A percentile compares a stretch with the other conserved stretches of the same genome.
Evolutionary conservation across 2,888 invertebrate species (phyloP).

Genomic region (Brenthis hecate): DNA sequence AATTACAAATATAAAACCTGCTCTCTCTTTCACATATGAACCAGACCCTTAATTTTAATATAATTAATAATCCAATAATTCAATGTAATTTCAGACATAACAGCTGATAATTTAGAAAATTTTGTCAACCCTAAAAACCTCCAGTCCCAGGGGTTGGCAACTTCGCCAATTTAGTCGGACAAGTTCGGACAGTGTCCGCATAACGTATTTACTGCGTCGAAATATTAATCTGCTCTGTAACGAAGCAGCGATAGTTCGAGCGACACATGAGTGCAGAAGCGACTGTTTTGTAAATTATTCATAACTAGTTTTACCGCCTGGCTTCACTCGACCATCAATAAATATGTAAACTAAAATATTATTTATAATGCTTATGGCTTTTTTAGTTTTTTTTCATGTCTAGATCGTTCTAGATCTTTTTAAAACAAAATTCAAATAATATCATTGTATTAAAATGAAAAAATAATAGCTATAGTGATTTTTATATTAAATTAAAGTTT

Average conservation of each 20-base stretch:
- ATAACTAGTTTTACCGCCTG: not conserved
- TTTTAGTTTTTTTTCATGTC: no score
- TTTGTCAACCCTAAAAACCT: conserved; percentile 38
- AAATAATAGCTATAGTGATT: no score
- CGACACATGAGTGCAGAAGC: conserved; percentile 52
- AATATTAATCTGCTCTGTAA: conserved; percentile 78
- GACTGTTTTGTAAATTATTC: conserved; percentile 34
- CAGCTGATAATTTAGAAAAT: conserved; percentile 2
- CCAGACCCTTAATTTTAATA: no score
- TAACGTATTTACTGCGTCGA: conserved; percentile 79
- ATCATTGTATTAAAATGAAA: no score
- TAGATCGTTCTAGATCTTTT: no score
- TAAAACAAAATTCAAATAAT: no score
- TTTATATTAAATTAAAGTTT: no score
- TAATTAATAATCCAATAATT: no score
- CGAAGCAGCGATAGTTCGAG: conserved; percentile 69
- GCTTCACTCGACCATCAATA: not conserved
- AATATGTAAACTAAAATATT: not conserved
- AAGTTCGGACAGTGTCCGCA: conserved; percentile 72
- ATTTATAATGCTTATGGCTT: no score
- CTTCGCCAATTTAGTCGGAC: conserved; percentile 73
- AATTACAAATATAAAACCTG: no score
- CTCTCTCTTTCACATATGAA: no score
- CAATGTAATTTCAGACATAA: not conserved
- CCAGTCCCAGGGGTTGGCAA: conserved; percentile 68